Conservation (phyloP, 2,888 invertebrate genomes). For the Ormyrus thymus region DNA sequence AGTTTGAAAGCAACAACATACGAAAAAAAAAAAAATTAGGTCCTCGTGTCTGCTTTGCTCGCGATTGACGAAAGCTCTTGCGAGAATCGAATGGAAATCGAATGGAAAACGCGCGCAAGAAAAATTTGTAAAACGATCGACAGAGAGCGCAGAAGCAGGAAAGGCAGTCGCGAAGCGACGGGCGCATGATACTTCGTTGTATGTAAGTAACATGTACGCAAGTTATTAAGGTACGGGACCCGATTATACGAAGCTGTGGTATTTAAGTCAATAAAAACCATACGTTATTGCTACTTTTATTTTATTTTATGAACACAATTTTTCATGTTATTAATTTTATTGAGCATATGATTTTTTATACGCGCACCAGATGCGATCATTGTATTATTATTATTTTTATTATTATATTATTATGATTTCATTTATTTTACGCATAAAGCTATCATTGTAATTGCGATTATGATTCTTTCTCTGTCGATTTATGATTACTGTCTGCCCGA, state of each 20-base stretch:
- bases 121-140: conserved; percentile 53
- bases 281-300: conserved; percentile 73
- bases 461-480: conserved; percentile 49
- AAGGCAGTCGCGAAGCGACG: conserved; percentile 42
- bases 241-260: conserved; percentile 74
- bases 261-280: conserved; percentile 74
- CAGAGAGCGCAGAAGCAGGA: conserved; percentile 46
- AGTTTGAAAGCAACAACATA: conserved; percentile 24
- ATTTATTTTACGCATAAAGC: conserved; percentile 53
- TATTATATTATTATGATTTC: conserved; percentile 55
- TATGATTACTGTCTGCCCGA: conserved; percentile 35
- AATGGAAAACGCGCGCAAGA: conserved; percentile 7
- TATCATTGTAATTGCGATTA: conserved; percentile 52
- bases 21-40: conserved; percentile 41
- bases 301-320: conserved; percentile 71
- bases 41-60: conserved; percentile 46
- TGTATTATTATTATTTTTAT: conserved; percentile 60
- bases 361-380: conserved; percentile 63
- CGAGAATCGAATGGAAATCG: neutral
- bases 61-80: conserved; percentile 5
- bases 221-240: conserved; percentile 60
- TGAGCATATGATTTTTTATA: conserved; percentile 64
- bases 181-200: conserved; percentile 28
- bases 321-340: conserved; percentile 74
- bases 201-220: conserved; percentile 37